Evolutionary conservation across 1,140 invertebrate genomes (phyloP).

Genomic region (Druon quercuslanigerum): DNA sequence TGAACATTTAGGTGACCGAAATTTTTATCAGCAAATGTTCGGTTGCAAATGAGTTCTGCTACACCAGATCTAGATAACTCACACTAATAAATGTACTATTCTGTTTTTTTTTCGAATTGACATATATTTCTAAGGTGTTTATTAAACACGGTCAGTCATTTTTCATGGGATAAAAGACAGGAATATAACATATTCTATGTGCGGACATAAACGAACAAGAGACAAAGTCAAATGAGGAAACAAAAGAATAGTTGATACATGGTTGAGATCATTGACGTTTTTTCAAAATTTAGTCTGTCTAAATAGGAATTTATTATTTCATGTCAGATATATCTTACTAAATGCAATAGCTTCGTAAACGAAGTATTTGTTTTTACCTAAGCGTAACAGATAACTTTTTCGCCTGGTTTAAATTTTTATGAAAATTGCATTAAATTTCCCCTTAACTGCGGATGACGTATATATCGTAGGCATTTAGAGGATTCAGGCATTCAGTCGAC

Average conservation of each 20-base stretch:
- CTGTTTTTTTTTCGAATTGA: neutral
- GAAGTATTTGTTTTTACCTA: too few relatives aligned
- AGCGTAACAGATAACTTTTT: too few relatives aligned
- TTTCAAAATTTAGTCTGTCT: neutral
- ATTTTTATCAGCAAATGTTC: neutral
- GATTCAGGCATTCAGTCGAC: too few relatives aligned
- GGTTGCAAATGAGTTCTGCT: neutral
- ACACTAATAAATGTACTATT: too few relatives aligned
- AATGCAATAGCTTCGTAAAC: too few relatives aligned
- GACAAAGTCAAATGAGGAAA: constrained; percentile 15
- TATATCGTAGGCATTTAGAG: too few relatives aligned
- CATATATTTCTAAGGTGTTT: neutral
- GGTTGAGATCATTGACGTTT: constrained; percentile 19
- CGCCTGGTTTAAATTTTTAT: too few relatives aligned
- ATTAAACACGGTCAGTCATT: constrained; percentile 10
- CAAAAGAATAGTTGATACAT: constrained; percentile 26
- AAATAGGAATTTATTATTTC: too few relatives aligned
- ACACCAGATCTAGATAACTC: neutral
- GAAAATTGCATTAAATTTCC: too few relatives aligned
- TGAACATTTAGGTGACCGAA: neutral
- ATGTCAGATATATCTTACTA: too few relatives aligned
- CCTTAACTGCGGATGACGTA: too few relatives aligned
- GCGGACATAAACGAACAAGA: neutral
- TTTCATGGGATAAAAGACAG: neutral
- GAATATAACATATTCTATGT: neutral